Percentiles rank a stretch among this genome's conserved stretches.
These are phyloP conservation scores for Poeciliopsis prolifica DNA, from an alignment of 2,113 vertebrate species.

Conservation along the genomic window DNA sequence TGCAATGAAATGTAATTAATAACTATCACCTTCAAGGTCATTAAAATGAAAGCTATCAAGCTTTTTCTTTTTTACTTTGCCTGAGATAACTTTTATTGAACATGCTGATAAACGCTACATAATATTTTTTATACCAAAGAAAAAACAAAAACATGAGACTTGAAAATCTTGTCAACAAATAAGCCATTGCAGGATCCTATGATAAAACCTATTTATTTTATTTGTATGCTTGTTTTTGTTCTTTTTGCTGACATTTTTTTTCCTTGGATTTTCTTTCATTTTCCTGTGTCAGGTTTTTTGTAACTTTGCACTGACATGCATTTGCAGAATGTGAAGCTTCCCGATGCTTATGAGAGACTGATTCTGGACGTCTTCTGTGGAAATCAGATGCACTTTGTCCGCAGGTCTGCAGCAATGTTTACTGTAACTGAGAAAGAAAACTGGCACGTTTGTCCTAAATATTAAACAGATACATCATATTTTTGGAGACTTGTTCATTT, in stretches of 20 bases:
- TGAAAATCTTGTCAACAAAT: too few relatives aligned
- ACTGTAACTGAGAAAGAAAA: background rate
- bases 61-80: too few relatives aligned
- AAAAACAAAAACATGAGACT: background rate
- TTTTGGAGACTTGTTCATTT: background rate
- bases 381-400: conserved; percentile 91
- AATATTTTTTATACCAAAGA: too few relatives aligned
- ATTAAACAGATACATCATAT: fast-evolving
- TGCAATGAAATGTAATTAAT: too few relatives aligned
- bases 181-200: background rate
- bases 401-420: conserved; percentile 77
- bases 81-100: too few relatives aligned
- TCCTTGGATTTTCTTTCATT: background rate
- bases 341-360: conserved; percentile 89
- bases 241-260: background rate
- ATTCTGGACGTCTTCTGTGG: conserved; percentile 90
- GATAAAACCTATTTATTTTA: too few relatives aligned
- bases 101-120: too few relatives aligned
- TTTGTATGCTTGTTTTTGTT: background rate
- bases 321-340: conserved; percentile 84
- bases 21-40: too few relatives aligned
- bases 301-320: background rate
- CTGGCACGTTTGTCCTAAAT: too few relatives aligned
- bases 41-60: too few relatives aligned
- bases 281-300: background rate